phyloP scores from a whole-genome alignment of 2,888 invertebrate genomes.

The Pterostichus niger region DNA sequence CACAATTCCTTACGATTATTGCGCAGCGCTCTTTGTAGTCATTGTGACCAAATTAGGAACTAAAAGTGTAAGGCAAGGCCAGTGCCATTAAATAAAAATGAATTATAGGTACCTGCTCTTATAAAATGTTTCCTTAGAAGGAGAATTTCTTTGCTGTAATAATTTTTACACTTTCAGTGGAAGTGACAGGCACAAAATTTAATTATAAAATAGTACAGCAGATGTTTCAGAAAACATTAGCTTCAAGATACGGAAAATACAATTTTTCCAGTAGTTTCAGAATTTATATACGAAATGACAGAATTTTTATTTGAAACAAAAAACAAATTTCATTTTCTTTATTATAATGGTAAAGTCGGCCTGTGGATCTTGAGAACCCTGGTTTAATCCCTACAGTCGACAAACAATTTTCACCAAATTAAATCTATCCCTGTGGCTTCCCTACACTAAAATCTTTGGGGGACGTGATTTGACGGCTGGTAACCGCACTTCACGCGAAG shows the following conservation, averaged over 20 bases:
- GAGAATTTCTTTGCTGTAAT: background rate
- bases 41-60: constrained; percentile 38
- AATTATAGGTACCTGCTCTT: background rate
- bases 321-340: no score
- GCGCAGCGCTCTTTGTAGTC: background rate
- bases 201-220: constrained; percentile 16
- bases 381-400: no score
- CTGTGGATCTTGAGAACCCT: no score
- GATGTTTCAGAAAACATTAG: background rate
- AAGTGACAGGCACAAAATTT: background rate
- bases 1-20: constrained; percentile 15
- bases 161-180: constrained; percentile 20
- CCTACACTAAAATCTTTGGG: no score
- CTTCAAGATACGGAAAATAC: background rate
- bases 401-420: no score
- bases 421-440: no score
- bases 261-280: background rate
- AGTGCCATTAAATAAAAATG: constrained; percentile 11
- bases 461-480: no score
- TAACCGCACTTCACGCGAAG: no score
- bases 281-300: no score
- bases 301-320: no score
- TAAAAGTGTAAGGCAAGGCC: constrained; percentile 1
- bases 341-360: no score
- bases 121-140: background rate